These are phyloP conservation scores for Falco concolor DNA, from an alignment of 2,797 vertebrate genomes.

Conservation along the genomic window DNA sequence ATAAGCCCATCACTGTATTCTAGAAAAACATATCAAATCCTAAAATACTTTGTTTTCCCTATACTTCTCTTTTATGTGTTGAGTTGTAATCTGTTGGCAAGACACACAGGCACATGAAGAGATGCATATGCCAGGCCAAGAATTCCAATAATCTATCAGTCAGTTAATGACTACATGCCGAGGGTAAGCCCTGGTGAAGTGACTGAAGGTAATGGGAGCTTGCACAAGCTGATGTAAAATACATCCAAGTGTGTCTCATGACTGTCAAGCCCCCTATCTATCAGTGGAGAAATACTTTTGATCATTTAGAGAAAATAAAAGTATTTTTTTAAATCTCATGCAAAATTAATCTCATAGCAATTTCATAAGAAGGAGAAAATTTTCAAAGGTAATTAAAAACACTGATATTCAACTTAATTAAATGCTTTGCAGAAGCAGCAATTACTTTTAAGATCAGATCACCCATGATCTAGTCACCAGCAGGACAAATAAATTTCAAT, in stretches of 20 bases:
- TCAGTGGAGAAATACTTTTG: not conserved
- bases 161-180: not conserved
- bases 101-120: not conserved
- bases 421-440: not conserved
- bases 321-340: not conserved
- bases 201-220: slow-evolving; percentile 32
- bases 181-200: slow-evolving; percentile 30
- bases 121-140: not conserved
- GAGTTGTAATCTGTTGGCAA: slow-evolving; percentile 8
- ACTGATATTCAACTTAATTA: not conserved
- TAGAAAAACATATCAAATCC: not conserved
- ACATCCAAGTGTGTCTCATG: not conserved
- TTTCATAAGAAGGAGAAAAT: not conserved
- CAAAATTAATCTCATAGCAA: not conserved
- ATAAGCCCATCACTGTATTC: not conserved
- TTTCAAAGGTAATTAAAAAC: not conserved
- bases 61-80: not conserved
- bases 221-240: slow-evolving; percentile 14
- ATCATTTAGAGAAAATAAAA: not conserved
- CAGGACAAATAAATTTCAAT: not conserved
- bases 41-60: not conserved
- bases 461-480: not conserved
- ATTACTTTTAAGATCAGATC: not conserved
- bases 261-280: not conserved
- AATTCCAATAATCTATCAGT: slow-evolving; percentile 23